These are phyloP conservation scores for Drosophila merina DNA, from an alignment of 2,888 invertebrate species.

Conservation along the genomic window DNA sequence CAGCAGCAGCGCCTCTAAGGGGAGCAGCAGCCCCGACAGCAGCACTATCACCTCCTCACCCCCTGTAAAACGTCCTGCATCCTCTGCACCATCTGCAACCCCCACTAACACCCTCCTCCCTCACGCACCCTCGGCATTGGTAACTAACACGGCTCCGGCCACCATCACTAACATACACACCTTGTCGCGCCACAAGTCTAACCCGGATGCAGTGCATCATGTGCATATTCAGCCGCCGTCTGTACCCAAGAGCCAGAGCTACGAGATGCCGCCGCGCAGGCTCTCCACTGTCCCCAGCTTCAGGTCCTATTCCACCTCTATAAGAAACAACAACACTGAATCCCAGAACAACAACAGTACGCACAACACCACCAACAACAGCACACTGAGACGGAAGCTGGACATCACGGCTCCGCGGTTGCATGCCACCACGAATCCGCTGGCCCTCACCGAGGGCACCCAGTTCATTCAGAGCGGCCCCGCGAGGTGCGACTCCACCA, in stretches of 20 bases:
- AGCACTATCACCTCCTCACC: conserved; percentile 56
- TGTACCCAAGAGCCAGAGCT: conserved; percentile 73
- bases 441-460: conserved; percentile 84
- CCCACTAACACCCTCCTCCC: conserved; percentile 26
- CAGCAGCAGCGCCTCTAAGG: conserved; percentile 72
- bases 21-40: conserved; percentile 73
- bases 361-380: conserved; percentile 47
- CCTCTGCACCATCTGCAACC: conserved; percentile 54
- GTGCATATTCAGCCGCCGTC: conserved; percentile 26
- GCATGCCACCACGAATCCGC: conserved; percentile 86
- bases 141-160: conserved; percentile 53
- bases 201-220: conserved; percentile 62
- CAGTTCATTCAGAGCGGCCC: conserved; percentile 81
- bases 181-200: conserved; percentile 60
- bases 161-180: conserved; percentile 72
- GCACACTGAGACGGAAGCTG: conserved; percentile 81
- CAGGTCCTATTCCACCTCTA: conserved; percentile 7
- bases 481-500: conserved; percentile 81
- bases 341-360: conserved; percentile 31
- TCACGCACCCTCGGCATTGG: conserved; percentile 29
- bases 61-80: conserved; percentile 45
- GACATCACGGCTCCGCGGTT: conserved; percentile 85
- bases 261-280: conserved; percentile 67
- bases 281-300: conserved; percentile 29
- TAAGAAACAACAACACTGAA: conserved; percentile 41